phyloP scores from a whole-genome alignment of 1,140 invertebrate species.

The Ylistrum balloti region DNA sequence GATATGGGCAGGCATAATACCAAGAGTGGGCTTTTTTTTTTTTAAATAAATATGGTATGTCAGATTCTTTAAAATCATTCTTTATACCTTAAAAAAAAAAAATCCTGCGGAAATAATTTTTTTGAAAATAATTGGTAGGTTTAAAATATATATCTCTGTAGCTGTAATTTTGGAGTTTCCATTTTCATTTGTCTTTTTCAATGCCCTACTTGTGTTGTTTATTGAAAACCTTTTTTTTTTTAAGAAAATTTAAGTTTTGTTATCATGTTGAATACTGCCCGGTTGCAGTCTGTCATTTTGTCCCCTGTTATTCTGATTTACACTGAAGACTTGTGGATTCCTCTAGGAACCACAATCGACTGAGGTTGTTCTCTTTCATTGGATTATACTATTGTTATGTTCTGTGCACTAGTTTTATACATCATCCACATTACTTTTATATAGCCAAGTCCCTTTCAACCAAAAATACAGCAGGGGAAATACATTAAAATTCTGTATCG shows the following conservation, averaged over 20 bases:
- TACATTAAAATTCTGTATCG: background rate
- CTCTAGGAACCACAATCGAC: no score
- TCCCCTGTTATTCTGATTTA: no score
- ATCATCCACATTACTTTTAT: background rate
- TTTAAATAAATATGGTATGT: no score
- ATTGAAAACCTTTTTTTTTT: background rate
- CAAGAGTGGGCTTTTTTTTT: no score
- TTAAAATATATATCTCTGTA: no score
- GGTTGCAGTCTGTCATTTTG: background rate
- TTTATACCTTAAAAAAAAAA: no score
- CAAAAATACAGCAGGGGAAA: background rate
- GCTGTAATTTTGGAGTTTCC: background rate
- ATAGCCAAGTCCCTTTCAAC: background rate
- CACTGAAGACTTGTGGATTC: no score
- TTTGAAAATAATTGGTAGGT: no score
- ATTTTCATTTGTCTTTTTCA: background rate
- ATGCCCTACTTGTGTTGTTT: background rate
- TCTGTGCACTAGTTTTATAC: slow-evolving; percentile 9
- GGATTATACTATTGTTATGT: background rate
- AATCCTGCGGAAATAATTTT: no score
- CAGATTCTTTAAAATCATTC: no score
- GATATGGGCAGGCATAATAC: no score
- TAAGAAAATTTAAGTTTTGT: background rate
- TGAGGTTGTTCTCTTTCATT: no score
- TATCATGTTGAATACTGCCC: background rate